phyloP scores from a whole-genome alignment of 2,113 vertebrate genomes.

The Struthio camelus region DNA sequence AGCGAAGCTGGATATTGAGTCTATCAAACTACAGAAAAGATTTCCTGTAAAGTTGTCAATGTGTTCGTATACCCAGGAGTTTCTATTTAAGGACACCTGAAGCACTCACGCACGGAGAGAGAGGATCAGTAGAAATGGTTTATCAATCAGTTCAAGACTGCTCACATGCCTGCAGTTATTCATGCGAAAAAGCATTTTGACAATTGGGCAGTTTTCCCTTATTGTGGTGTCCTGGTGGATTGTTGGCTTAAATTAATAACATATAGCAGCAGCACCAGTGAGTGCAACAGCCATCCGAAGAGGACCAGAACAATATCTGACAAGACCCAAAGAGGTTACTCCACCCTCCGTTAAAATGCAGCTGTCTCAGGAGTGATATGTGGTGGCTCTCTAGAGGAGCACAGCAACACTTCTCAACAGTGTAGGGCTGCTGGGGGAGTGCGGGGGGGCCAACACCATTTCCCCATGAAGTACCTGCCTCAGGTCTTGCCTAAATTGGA shows the following conservation, averaged over 20 bases:
- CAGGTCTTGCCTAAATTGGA: not conserved
- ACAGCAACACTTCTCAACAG: not conserved
- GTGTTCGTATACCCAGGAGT: not conserved
- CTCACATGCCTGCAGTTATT: not conserved
- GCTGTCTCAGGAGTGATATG: accelerated
- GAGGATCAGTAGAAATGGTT: not conserved
- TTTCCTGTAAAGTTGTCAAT: not conserved
- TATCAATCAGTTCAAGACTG: not conserved
- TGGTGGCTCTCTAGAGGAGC: not conserved
- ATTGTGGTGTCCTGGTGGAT: accelerated
- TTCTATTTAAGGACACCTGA: not conserved
- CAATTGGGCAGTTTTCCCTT: not conserved
- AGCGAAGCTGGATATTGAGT: not conserved
- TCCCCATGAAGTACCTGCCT: not conserved
- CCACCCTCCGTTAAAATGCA: not conserved
- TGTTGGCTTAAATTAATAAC: not conserved
- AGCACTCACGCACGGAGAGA: not conserved
- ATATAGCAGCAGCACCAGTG: not conserved
- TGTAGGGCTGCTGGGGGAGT: not conserved
- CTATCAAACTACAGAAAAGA: not conserved
- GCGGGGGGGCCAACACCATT: not conserved
- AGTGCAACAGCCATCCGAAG: not conserved
- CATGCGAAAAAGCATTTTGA: not conserved
- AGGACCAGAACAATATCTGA: not conserved
- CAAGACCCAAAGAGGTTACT: not conserved